Evolutionary conservation across 2,888 invertebrate species (phyloP).

Genomic region (Drosophila ezoana): DNA sequence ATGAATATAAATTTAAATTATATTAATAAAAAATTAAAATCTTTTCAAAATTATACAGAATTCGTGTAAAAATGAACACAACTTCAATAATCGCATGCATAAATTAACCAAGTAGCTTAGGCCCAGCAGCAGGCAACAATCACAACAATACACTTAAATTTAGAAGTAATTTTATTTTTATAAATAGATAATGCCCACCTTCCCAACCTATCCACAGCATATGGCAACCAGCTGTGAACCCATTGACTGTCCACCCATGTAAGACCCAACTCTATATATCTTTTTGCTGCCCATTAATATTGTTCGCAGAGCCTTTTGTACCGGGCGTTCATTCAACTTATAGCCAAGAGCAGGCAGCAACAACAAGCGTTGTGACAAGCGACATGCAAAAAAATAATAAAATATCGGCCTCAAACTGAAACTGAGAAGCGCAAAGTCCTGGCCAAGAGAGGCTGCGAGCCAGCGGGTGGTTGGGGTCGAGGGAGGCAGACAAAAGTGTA

Average conservation of each 20-base stretch:
- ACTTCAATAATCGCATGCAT: background rate
- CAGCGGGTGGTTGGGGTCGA: constrained; percentile 3
- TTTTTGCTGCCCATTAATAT: constrained; percentile 51
- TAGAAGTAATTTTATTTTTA: constrained; percentile 40
- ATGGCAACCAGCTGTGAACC: constrained; percentile 38
- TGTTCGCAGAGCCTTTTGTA: constrained; percentile 52
- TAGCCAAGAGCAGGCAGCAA: constrained; percentile 28
- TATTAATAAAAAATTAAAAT: background rate
- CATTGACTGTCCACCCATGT: constrained; percentile 23
- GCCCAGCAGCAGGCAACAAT: background rate
- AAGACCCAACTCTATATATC: constrained; percentile 33
- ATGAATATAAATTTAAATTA: too few relatives aligned
- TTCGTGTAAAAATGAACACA: too few relatives aligned
- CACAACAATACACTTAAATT: constrained; percentile 21
- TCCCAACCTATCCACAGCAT: constrained; percentile 3
- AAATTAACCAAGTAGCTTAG: background rate
- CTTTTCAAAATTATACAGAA: too few relatives aligned
- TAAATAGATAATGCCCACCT: constrained; percentile 33
- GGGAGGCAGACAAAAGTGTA: constrained; percentile 64
- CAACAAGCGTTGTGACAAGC: constrained; percentile 49
- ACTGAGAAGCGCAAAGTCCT: constrained; percentile 22
- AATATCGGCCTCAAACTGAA: constrained; percentile 17
- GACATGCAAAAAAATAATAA: constrained; percentile 45
- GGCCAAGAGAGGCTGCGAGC: constrained; percentile 6
- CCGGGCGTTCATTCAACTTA: constrained; percentile 64